A percentile compares a stretch with the other conserved stretches of the same genome.
Conservation (phyloP, 1,140 invertebrate species). For the Mya arenaria region DNA sequence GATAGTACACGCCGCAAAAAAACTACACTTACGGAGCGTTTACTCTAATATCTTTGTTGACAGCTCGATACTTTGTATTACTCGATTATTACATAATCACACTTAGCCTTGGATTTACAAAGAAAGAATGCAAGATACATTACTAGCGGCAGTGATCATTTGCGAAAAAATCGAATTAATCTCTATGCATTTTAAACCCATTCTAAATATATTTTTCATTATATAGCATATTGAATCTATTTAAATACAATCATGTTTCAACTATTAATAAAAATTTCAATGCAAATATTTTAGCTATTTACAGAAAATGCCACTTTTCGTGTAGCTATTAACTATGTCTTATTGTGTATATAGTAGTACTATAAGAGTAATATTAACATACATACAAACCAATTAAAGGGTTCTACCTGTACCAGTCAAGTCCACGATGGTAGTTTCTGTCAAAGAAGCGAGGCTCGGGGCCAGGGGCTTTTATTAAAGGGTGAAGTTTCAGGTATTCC, state of each 20-base stretch:
- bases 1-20: not conserved
- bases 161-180: no score
- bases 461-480: conserved; percentile 71
- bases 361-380: not conserved
- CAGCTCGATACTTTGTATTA: not conserved
- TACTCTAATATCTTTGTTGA: not conserved
- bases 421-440: conserved; percentile 76
- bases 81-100: not conserved
- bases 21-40: not conserved
- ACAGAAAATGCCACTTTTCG: not conserved
- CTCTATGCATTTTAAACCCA: no score
- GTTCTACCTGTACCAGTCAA: conserved; percentile 81
- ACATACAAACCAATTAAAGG: not conserved
- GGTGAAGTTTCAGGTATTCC: conserved; percentile 79
- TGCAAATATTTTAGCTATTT: not conserved
- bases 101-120: not conserved
- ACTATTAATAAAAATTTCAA: not conserved
- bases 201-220: not conserved
- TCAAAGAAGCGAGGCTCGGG: conserved; percentile 80
- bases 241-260: not conserved
- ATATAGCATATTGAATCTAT: not conserved
- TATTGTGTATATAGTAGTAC: no score
- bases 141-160: no score
- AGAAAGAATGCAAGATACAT: no score
- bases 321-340: not conserved